Percentiles rank a stretch among this genome's conserved stretches.
Evolutionary conservation across 2,113 vertebrate genomes (phyloP).

Genomic region (Cyprinodon tularosa): DNA sequence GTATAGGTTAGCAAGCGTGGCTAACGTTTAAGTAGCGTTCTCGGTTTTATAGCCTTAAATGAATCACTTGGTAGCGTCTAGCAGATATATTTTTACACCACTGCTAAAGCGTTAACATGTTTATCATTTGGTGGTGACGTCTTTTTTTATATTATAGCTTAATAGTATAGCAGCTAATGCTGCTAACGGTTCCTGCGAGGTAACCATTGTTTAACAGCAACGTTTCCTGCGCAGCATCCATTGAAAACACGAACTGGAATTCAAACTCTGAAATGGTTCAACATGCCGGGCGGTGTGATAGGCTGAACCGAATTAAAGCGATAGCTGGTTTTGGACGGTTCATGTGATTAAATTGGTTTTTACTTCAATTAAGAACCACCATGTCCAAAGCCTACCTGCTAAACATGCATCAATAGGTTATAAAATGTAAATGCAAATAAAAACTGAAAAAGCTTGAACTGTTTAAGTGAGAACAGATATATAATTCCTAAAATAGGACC

Average conservation of each 20-base stretch:
- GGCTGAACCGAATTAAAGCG: background rate
- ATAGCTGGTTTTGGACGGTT: background rate
- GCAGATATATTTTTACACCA: background rate
- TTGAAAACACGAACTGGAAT: background rate
- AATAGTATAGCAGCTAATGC: constrained; percentile 24
- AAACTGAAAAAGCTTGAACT: background rate
- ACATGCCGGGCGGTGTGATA: background rate
- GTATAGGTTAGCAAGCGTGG: constrained; percentile 13
- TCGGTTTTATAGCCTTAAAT: background rate
- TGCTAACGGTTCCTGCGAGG: background rate
- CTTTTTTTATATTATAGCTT: background rate
- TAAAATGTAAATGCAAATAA: background rate
- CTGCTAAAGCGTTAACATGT: background rate
- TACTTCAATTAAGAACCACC: background rate
- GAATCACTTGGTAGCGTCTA: too few relatives aligned
- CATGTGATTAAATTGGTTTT: background rate
- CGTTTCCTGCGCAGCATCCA: constrained; percentile 7
- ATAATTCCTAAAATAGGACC: background rate
- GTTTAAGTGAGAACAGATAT: background rate
- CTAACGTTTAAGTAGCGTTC: background rate
- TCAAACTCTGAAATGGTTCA: background rate
- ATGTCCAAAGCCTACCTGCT: background rate
- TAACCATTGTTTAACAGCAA: constrained; percentile 53
- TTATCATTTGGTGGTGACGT: background rate
- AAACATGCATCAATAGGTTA: background rate